Evolutionary conservation across 2,888 invertebrate genomes (phyloP).

Genomic region (Horisme vitalbata): DNA sequence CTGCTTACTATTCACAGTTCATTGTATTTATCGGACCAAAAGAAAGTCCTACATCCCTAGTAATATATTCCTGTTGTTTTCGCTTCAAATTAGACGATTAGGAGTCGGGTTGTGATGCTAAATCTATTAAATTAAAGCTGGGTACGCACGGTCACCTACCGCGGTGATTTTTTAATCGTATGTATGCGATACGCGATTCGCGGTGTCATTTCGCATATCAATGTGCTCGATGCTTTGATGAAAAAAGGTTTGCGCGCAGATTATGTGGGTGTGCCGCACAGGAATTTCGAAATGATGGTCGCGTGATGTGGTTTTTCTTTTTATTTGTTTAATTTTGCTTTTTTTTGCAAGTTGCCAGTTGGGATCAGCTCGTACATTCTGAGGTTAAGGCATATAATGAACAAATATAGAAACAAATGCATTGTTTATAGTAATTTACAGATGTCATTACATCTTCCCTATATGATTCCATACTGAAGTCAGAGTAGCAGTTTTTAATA

Average conservation of each 20-base stretch:
- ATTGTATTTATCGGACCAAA: conserved; percentile 72
- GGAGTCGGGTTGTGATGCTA: conserved; percentile 68
- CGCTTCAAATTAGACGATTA: conserved; percentile 82
- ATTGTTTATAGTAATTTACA: too few relatives aligned
- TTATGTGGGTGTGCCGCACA: conserved; percentile 48
- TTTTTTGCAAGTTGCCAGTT: conserved; percentile 11
- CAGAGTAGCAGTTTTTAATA: too few relatives aligned
- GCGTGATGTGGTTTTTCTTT: conserved; percentile 21
- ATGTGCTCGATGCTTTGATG: conserved; percentile 73
- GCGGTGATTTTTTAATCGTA: conserved; percentile 80
- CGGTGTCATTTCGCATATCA: conserved; percentile 78
- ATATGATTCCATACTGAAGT: too few relatives aligned
- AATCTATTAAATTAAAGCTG: conserved; percentile 80
- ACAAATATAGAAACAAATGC: too few relatives aligned
- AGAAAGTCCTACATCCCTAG: conserved; percentile 78
- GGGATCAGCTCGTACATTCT: too few relatives aligned
- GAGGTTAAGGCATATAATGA: too few relatives aligned
- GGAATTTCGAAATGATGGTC: conserved; percentile 50
- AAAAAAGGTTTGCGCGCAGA: conserved; percentile 66
- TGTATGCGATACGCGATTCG: conserved; percentile 78
- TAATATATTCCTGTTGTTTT: conserved; percentile 78
- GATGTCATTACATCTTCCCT: too few relatives aligned
- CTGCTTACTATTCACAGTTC: conserved; percentile 70
- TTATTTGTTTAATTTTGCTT: conserved; percentile 11
- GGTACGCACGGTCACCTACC: conserved; percentile 76